phyloP scores from a whole-genome alignment of 2,113 vertebrate genomes.

The Isurus oxyrinchus region DNA sequence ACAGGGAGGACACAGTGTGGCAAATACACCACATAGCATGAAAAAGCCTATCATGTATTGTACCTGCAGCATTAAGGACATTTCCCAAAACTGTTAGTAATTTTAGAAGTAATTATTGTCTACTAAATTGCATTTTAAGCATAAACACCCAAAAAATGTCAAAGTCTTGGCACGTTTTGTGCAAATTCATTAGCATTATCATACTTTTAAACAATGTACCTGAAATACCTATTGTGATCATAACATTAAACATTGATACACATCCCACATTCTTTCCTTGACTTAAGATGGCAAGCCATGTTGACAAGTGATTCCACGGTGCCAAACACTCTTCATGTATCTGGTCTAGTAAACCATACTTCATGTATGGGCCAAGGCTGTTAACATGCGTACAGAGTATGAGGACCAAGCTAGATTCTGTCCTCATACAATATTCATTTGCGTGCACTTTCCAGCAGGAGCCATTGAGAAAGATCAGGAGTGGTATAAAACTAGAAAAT shows the following conservation, averaged over 20 bases:
- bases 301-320: background rate
- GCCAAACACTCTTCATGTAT: background rate
- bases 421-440: no score
- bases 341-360: background rate
- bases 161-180: background rate
- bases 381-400: background rate
- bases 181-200: background rate
- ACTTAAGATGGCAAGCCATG: background rate
- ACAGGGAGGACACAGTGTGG: background rate
- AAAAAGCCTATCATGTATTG: background rate
- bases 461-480: background rate
- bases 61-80: background rate
- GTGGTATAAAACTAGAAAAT: background rate
- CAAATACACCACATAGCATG: background rate
- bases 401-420: background rate
- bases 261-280: background rate
- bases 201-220: background rate
- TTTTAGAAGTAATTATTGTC: no score
- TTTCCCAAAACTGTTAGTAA: background rate
- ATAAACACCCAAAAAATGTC: background rate
- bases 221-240: background rate
- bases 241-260: background rate
- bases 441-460: background rate
- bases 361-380: background rate
- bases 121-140: background rate